phyloP scores from a whole-genome alignment of 2,888 invertebrate species.

The Harmothoe impar region DNA sequence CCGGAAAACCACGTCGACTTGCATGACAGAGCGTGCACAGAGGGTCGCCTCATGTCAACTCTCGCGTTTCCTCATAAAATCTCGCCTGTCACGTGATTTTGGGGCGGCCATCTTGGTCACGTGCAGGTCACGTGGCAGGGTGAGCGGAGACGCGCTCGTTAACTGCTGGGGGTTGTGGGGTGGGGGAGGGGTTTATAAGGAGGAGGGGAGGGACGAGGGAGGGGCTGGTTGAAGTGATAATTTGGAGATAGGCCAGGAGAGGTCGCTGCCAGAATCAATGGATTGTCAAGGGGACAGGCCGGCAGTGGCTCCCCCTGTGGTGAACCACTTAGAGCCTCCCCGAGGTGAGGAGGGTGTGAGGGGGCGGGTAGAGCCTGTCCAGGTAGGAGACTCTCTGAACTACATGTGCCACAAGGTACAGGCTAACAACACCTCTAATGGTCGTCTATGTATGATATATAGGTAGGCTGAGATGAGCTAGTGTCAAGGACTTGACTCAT shows the following conservation, averaged over 20 bases:
- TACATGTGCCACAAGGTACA: too few relatives aligned
- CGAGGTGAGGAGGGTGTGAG: background rate
- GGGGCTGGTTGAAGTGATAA: constrained; percentile 10
- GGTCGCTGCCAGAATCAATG: constrained; percentile 19
- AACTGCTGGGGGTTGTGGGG: constrained; percentile 10
- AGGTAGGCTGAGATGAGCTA: too few relatives aligned
- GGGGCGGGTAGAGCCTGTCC: background rate
- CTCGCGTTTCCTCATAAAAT: constrained; percentile 29
- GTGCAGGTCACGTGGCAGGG: constrained; percentile 8
- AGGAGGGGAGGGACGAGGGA: background rate
- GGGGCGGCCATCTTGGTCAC: constrained; percentile 28
- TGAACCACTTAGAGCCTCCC: background rate
- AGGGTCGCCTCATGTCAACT: constrained; percentile 1
- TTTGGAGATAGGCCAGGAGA: constrained; percentile 22
- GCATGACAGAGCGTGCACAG: constrained; percentile 13
- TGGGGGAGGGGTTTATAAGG: too few relatives aligned
- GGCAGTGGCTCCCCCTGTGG: background rate
- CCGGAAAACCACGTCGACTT: constrained; percentile 18
- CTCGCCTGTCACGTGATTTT: background rate
- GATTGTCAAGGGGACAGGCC: background rate
- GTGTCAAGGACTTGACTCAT: too few relatives aligned
- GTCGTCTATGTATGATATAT: too few relatives aligned
- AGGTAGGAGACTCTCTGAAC: too few relatives aligned
- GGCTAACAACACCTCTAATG: too few relatives aligned
- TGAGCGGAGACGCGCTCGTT: background rate